Evolutionary conservation across 2,888 invertebrate species (phyloP), one percentile per base, ranked within the genome.

Genomic region (Euplagia quadripunctaria): DNA sequence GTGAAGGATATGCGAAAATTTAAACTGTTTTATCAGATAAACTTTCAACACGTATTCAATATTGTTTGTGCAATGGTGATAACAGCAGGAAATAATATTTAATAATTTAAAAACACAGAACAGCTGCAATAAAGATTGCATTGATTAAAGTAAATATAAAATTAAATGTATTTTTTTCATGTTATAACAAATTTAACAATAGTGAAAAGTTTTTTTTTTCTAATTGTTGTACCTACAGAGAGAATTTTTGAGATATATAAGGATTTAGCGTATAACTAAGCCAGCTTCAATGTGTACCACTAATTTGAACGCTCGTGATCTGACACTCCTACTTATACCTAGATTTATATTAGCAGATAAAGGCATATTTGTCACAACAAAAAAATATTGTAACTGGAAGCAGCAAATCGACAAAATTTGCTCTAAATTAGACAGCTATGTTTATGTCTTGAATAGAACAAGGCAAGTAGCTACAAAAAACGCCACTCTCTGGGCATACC

Each of bases 1-100:
- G 43, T 46, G 31, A 64, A 42, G 42, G 42, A 42, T 42, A 52
- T 52, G 17, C 52, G 11, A 17, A 64, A 64, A 42, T 42, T 6
- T 43, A n/a, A 64, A 17, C 43, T n/a, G n/a, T 43, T 64, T 64
- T 46, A 43, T 65, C 46, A 12, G 64, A 65, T 46, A 20, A 65
- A 43, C 14, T n/a, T 64, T n/a, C 46, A 64, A 43, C 64, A 9
- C 17, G 8, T 64, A 43, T n/a, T 9, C 11, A 61, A 61, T 14
- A 31, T 12, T 61, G 14, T 31, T 31, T 31, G 14, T 14, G 31
- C 12, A 14, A 31, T 61, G 14, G 20, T 31, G 14, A 31, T 61
- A 61, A 61, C 61, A 31, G 31, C 14, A 31, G 20, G 11, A 12
- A 58, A 58, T 11, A 55, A 58, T 11, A 20, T 11, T 1, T 5